phyloP scores from a whole-genome alignment of 2,113 vertebrate genomes.

The Pseudopodoces humilis region DNA sequence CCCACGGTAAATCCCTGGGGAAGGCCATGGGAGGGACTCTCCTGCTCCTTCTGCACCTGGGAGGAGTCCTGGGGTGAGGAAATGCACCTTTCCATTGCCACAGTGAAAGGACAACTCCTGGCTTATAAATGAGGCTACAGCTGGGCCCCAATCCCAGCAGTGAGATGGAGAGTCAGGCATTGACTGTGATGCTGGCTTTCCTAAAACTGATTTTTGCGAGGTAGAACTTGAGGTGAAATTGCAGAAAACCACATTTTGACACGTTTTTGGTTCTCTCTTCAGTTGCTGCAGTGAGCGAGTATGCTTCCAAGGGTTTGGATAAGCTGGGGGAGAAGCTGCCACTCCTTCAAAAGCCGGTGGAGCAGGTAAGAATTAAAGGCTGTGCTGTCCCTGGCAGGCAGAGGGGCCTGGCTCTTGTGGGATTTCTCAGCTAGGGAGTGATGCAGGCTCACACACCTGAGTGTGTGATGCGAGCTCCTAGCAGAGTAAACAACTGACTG shows the following conservation, averaged over 20 bases:
- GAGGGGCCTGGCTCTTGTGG: background rate
- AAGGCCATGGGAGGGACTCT: background rate
- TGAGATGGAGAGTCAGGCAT: background rate
- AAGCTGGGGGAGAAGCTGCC: conserved; percentile 85
- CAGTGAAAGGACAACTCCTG: background rate
- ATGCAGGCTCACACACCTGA: background rate
- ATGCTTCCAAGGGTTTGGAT: conserved; percentile 81
- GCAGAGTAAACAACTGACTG: background rate
- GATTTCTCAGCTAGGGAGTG: background rate
- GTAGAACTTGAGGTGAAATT: no score
- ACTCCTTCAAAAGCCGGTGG: conserved; percentile 82
- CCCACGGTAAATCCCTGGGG: conserved; percentile 78
- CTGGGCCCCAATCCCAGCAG: background rate
- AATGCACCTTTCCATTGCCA: background rate
- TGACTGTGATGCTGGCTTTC: background rate
- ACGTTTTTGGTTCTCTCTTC: background rate
- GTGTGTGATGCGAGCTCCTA: background rate
- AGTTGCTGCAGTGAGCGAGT: conserved; percentile 83
- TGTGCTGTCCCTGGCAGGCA: background rate
- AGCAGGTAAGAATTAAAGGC: conserved; percentile 76
- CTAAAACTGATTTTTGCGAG: background rate
- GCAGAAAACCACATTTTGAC: background rate
- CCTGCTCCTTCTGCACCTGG: background rate
- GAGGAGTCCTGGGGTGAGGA: background rate
- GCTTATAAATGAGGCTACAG: background rate